Evolutionary conservation across 1,140 invertebrate species (phyloP).

Genomic region (Pectinophora gossypiella): DNA sequence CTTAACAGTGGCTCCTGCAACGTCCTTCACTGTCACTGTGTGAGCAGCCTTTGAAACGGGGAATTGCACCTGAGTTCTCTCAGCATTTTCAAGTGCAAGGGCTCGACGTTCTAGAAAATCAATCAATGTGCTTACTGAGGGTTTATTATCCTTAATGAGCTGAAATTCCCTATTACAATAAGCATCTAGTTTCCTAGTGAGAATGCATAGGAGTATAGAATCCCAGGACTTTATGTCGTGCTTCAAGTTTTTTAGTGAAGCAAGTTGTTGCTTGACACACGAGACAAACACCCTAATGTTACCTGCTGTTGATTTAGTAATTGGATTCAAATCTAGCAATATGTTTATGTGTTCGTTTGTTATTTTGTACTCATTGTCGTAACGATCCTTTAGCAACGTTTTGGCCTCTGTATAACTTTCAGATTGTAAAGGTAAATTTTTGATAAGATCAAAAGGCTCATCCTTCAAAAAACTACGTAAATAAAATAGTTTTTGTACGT

Average conservation of each 20-base stretch:
- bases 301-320: background rate
- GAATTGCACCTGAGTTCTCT: too few species aligned
- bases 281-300: slow-evolving; percentile 2
- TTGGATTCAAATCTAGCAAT: background rate
- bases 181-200: background rate
- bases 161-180: background rate
- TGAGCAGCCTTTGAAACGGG: background rate
- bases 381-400: background rate
- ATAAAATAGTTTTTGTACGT: slow-evolving; percentile 6
- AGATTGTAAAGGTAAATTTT: background rate
- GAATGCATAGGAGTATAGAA: slow-evolving; percentile 1
- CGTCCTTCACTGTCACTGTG: background rate
- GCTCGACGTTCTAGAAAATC: slow-evolving; percentile 5
- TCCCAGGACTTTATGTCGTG: background rate
- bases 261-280: background rate
- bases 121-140: background rate
- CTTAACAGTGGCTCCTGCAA: background rate
- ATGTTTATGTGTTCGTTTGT: slow-evolving; percentile 3
- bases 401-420: background rate
- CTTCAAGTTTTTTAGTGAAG: background rate
- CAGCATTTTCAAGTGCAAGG: slow-evolving; percentile 4
- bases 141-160: background rate
- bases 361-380: slow-evolving; percentile 10
- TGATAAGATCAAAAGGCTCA: slow-evolving; percentile 5
- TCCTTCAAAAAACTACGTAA: background rate